Percentiles rank a stretch among this genome's conserved stretches.
phyloP scores from a whole-genome alignment of 2,888 invertebrate species.

The Bombylius discolor region DNA sequence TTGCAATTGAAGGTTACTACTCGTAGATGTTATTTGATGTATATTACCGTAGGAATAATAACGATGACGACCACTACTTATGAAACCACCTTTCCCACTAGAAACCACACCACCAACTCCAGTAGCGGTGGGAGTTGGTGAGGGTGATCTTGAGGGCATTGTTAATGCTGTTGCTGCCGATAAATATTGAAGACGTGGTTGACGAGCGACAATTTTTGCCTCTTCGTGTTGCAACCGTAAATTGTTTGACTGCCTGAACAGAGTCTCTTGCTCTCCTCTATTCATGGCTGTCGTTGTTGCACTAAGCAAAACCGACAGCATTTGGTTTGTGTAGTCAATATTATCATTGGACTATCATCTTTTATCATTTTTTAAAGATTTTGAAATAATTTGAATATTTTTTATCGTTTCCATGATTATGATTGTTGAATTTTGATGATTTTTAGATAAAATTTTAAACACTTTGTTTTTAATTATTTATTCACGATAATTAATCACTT shows the following conservation, averaged over 20 bases:
- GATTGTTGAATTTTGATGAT: too few species aligned
- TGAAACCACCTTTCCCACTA: not conserved
- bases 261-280: conserved; percentile 48
- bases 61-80: conserved; percentile 10
- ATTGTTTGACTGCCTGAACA: conserved; percentile 48
- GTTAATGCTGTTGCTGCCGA: conserved; percentile 12
- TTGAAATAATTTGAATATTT: too few species aligned
- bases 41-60: conserved; percentile 25
- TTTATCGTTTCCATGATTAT: too few species aligned
- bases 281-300: conserved; percentile 42
- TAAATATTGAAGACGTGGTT: conserved; percentile 22
- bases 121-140: too few species aligned
- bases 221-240: conserved; percentile 27
- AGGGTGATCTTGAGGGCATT: not conserved
- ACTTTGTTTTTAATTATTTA: too few species aligned
- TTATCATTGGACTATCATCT: conserved; percentile 9
- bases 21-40: conserved; percentile 18
- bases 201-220: conserved; percentile 14
- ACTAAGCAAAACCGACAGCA: conserved; percentile 39
- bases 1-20: conserved; percentile 18
- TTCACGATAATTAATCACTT: too few species aligned
- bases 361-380: not conserved
- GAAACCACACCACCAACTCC: too few species aligned
- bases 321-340: conserved; percentile 16
- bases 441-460: too few species aligned